Evolutionary conservation across 2,113 vertebrate species (phyloP).

Genomic region (Raja brachyura): DNA sequence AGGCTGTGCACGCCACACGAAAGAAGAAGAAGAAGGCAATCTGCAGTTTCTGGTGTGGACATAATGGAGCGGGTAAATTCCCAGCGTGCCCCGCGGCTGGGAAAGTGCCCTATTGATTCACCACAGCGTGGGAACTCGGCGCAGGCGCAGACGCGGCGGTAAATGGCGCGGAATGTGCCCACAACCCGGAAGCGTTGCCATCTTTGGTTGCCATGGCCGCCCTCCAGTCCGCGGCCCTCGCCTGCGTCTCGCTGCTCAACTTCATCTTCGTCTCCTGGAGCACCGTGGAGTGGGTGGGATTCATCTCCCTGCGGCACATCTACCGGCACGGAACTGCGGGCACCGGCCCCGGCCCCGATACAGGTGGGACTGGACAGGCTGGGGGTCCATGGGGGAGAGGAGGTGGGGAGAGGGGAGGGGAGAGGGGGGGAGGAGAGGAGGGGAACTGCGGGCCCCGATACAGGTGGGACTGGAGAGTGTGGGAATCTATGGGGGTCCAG

Average conservation of each 20-base stretch:
- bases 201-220: neutral
- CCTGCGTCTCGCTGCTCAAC: constrained; percentile 49
- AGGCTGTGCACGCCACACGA: too few species aligned
- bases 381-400: too few species aligned
- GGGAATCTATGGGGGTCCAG: too few species aligned
- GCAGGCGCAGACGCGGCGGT: neutral
- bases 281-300: constrained; percentile 60
- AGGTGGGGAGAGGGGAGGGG: too few species aligned
- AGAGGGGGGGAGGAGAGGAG: too few species aligned
- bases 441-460: too few species aligned
- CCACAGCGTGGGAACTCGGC: neutral
- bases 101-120: neutral
- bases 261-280: constrained; percentile 63
- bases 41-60: too few species aligned
- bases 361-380: too few species aligned
- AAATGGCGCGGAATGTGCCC: neutral
- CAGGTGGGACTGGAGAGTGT: too few species aligned
- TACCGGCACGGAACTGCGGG: too few species aligned
- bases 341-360: too few species aligned
- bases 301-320: constrained; percentile 64
- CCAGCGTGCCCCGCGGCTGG: neutral
- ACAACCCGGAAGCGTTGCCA: neutral
- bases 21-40: too few species aligned
- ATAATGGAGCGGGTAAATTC: neutral
- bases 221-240: constrained; percentile 40